Evolutionary conservation across 2,113 vertebrate genomes (phyloP), one percentile per base, ranked within the genome.

Genomic region (Triplophysa rosa): DNA sequence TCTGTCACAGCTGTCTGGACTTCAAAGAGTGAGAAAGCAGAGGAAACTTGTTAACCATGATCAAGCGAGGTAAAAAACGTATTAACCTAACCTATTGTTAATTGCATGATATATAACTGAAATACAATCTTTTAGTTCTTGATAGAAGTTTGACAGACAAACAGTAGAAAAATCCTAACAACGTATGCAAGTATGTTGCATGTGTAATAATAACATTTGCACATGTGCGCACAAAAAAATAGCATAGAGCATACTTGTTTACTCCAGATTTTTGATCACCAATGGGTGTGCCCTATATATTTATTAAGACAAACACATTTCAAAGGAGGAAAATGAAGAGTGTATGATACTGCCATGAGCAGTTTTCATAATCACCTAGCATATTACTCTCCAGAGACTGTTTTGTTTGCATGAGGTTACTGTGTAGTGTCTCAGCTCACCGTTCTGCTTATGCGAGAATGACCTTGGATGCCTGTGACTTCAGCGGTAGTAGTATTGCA

Each of bases 381-480:
- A 56, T 56, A 42, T 45, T 23, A 23, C 56, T 61, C 40, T 74
- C 71, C 23, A 52, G 24, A 37, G 45, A 65, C 59, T 1, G 61
- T 23, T 52, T 59, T 65, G 61, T 76, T 65, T 76, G 49, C 61
- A 76, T 24, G 2, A 67, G 66, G 75, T 81, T 59, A 62, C 42
- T 67, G 73, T 71, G 45, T 52, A 63, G 42, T 16, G 58, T 74
- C 45, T 45, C 49, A 8, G 23, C 73, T 23, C 67, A 49, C 23
- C n/a, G 77, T 81, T 85, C 67, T 64, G 52, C 80, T 78, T 80
- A 72, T 71, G 74, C 79, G 76, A 67, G 80, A 89, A 88, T 86
- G 87, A 90, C 88, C 88, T 90, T 90, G 89, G 76, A 77, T 40
- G 81, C 82, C 87, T 88, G 84, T 87, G 86, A 90, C 85, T 76